Base-by-base conservation (phyloP, 2,113 vertebrate genomes). In the Brachyhypopomus occidentalis region DNA sequence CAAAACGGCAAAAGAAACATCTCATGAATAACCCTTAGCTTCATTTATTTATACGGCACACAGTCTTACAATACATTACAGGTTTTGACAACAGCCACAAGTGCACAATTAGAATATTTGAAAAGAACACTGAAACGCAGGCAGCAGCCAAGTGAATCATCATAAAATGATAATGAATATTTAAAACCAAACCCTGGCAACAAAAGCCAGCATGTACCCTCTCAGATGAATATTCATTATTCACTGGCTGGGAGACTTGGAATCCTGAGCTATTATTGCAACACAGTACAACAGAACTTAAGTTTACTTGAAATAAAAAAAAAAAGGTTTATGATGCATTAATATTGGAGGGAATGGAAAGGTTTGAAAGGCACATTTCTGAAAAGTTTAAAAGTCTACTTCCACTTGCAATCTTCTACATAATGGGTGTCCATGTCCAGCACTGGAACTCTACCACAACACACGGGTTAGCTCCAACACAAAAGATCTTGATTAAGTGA, bases 141-240 rank as follows among this genome's bases (percentile, higher is more conserved):
- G 56, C 19, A 69, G 22, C 45, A 60, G 52, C 55, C 56, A 82
- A 70, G 56, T 70, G 45, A 77, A 69, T 58, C 81, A 75, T 80
- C 71, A 84, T 81, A 82, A 84, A 86, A 84, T 66, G 59, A 48
- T 72, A 64, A 72, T 80, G 77, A 83, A 86, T 86, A 78, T 83
- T 80, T 86, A 69, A 83, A 83, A 59, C 34, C 45, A 52, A 73
- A 86, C 83, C 78, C 30, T 78, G 74, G 75, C 56, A 76, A 79
- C 84, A 79, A 77, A 62, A 80, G 75, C 78, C 73, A 48, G 8
- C 34, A 81, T 77, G 73, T 75, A 77, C 27, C 71, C 58, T 72
- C 60, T 80, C 41, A 20, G 36, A 70, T 67, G 59, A 74, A n/a
- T 22, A 77, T 83, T 72, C 62, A 83, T 86, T 78, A 83, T 83